Evolutionary conservation across 2,113 vertebrate species (phyloP).

Genomic region (Triplophysa siluroides): DNA sequence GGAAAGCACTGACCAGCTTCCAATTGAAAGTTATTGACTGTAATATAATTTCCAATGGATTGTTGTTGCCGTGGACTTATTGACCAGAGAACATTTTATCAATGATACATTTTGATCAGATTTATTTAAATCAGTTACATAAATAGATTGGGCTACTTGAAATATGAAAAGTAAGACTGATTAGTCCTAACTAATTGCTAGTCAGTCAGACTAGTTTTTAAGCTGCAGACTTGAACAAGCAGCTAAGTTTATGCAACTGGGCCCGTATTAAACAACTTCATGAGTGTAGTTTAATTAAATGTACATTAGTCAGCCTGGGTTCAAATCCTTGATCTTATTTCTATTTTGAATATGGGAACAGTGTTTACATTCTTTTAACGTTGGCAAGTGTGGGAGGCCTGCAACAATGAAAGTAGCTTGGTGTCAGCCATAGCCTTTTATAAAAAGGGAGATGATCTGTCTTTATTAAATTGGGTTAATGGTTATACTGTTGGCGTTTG

Average conservation of each 20-base stretch:
- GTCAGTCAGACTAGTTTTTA: too few relatives aligned
- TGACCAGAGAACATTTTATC: background rate
- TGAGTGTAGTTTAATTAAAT: constrained; percentile 13
- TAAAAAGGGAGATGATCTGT: constrained; percentile 60
- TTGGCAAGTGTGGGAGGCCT: constrained; percentile 79
- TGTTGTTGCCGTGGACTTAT: constrained; percentile 41
- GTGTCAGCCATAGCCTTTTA: constrained; percentile 32
- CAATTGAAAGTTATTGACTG: constrained; percentile 41
- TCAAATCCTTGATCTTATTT: constrained; percentile 66
- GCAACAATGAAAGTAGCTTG: constrained; percentile 56
- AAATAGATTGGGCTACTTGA: too few relatives aligned
- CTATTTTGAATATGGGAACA: constrained; percentile 60
- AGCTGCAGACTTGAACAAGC: too few relatives aligned
- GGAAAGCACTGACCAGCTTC: constrained; percentile 72
- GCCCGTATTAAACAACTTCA: background rate
- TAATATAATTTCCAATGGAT: constrained; percentile 56
- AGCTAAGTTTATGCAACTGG: too few relatives aligned
- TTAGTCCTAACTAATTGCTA: too few relatives aligned
- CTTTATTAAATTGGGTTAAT: constrained; percentile 31
- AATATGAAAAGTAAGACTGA: too few relatives aligned
- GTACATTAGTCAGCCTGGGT: constrained; percentile 22
- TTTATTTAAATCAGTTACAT: too few relatives aligned
- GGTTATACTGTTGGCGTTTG: background rate
- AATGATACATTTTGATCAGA: background rate
- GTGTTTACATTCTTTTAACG: constrained; percentile 78